These are phyloP conservation scores for Lutraria rhynchaena DNA, from an alignment of 1,140 invertebrate species.

Conservation along the genomic window DNA sequence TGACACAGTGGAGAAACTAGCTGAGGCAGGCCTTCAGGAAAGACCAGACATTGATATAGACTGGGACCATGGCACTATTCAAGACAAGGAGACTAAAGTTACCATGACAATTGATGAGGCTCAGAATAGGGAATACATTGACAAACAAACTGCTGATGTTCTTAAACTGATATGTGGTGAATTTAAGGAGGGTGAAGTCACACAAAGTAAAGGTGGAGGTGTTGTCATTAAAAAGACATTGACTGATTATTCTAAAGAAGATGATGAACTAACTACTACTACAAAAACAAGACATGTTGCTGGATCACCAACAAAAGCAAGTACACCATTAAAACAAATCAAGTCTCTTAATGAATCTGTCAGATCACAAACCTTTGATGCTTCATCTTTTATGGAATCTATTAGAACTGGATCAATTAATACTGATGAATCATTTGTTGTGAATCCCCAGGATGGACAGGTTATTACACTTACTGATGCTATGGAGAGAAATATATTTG, in stretches of 20 bases:
- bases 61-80: constrained; percentile 75
- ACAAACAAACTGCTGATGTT: constrained; percentile 68
- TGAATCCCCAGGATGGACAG: constrained; percentile 81
- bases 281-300: constrained; percentile 4
- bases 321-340: constrained; percentile 25
- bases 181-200: constrained; percentile 31
- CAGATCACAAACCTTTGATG: constrained; percentile 38
- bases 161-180: constrained; percentile 71
- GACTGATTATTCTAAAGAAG: constrained; percentile 28
- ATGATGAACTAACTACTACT: constrained; percentile 26
- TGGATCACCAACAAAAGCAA: constrained; percentile 25
- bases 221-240: constrained; percentile 15
- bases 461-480: constrained; percentile 91
- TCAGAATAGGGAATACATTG: constrained; percentile 89
- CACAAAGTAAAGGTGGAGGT: background rate
- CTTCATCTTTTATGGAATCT: constrained; percentile 68
- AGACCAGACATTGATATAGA: constrained; percentile 77
- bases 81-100: constrained; percentile 91
- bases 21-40: constrained; percentile 86
- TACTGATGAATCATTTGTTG: constrained; percentile 68
- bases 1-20: constrained; percentile 87
- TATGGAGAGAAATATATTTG: constrained; percentile 92
- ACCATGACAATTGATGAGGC: constrained; percentile 90
- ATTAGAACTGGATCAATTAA: constrained; percentile 74
- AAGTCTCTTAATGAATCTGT: constrained; percentile 49